Base-by-base conservation (phyloP, 2,888 invertebrate genomes). In the Cheilosia urbana region DNA sequence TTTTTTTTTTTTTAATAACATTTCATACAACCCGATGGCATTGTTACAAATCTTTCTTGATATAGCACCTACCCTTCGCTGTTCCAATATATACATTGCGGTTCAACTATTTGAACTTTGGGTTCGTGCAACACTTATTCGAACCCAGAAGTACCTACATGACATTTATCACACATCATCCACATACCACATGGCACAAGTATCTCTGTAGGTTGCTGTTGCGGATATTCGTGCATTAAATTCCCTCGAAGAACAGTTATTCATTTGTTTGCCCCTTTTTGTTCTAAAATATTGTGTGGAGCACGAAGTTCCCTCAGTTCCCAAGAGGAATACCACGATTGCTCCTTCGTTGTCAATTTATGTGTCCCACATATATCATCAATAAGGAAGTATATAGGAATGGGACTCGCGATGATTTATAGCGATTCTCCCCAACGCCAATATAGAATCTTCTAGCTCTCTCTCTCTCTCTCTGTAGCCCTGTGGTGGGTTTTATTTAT, bases 211-310 rank as follows among this genome's bases (percentile, higher is more conserved):
- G 40, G 21, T 21, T 15, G 40, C 40, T 27, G 27, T 7, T 27
- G 6, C 9, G 24, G 40, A 42, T 58, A 40, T 15, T 40, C 45
- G 27, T 62, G 62, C n/a, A 45, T 45, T 45, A 24, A 17, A 45
- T 42, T 60, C 17, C 9, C 27, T 21, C 42, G n/a, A 45, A 45
- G 17, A 62, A 62, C 62, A 45, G 62, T 62, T 62, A 30, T 42
- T 24, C 7, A 24, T 42, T 42, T 24, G 4, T 24, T 60, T 45
- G 17, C 27, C n/a, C 13, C 9, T 17, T 27, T 27, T 30, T 62
- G 0, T 45, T n/a, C 11, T 19, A 17, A 27, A n/a, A 15, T 45
- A 19, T 40, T 2, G 42, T 27, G 42, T 45, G 45, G 17, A 17
- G 45, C 62, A 62, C 45, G 62, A 45, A 17, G 42, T 62, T 45